Evolutionary conservation across 2,113 vertebrate species (phyloP).

Genomic region (Oreotrochilus melanogaster): DNA sequence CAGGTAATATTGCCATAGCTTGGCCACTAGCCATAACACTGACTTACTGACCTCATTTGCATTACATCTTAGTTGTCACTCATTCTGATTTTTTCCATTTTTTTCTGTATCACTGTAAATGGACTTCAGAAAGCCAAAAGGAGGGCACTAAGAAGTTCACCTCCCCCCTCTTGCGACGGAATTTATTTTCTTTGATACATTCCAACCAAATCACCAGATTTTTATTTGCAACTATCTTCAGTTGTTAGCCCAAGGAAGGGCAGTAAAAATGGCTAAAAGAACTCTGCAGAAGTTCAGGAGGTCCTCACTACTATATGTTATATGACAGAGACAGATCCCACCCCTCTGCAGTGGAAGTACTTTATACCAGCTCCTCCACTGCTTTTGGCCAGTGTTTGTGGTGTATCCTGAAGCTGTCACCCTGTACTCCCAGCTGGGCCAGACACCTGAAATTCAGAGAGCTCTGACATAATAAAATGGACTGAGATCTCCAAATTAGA

Average conservation of each 20-base stretch:
- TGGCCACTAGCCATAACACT: not conserved
- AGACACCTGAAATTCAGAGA: not conserved
- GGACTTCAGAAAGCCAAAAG: not conserved
- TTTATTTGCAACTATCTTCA: not conserved
- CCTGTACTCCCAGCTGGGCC: not conserved
- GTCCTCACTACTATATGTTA: not conserved
- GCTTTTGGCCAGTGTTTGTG: not conserved
- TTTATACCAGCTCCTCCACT: not conserved
- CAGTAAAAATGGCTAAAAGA: not conserved
- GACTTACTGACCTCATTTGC: not conserved
- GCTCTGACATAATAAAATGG: not conserved
- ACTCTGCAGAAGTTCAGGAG: not conserved
- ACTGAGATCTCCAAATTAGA: not conserved
- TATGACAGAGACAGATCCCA: not conserved
- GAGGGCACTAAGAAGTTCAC: not conserved
- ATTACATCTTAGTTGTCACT: not conserved
- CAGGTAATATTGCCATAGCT: not conserved
- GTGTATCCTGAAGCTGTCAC: not conserved
- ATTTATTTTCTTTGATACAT: not conserved
- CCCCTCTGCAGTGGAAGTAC: not conserved
- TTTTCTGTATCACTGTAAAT: not conserved
- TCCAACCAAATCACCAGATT: not conserved
- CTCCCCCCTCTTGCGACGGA: not conserved
- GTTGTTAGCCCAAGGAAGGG: not conserved
- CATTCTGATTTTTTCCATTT: not conserved